Evolutionary conservation across 1,140 invertebrate genomes (phyloP), one percentile per base, ranked within the genome.

Genomic region (Zaprionus gabonicus): DNA sequence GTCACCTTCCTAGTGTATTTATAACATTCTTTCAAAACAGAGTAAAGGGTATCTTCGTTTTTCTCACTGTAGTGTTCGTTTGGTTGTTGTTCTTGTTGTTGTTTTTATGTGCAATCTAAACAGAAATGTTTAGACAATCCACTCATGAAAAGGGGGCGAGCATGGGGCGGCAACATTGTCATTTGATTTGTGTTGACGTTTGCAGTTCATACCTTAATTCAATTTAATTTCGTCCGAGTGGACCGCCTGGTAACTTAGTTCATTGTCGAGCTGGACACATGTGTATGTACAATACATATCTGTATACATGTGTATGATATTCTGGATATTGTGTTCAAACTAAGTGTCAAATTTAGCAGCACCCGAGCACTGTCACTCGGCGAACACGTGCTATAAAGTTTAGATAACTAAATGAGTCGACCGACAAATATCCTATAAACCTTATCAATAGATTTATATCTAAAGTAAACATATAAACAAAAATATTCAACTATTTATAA

Each of bases 171-270:
- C 62, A 79, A 84, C 68, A 74, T 78, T 90, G 78, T 84, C 71
- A 90, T 88, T 87, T 88, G 81, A 84, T 88, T 87, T 84, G 81
- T 75, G 84, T 81, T 84, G 78, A 87, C 83, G 83, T 71, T 87
- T 87, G 83, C 85, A 90, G 72, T 87, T 75, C 56, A 71, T 81
- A 84, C 74, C 73, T 87, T 87, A 87, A 87, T 87, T 87, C 81
- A 87, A 87, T 87, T 87, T 84, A 87, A 90, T 76, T 86, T 77
- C 66, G 51, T 38, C 44, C 31, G 36, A 64, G 10, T 27, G 41
- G 41, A 38, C 70, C 27, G 44, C 10, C 25, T 71, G 49, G 55
- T 62, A 25, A 34, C 55, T 49, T 46, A 34, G 57, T 31, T 67
- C 49, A 75, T 51, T 71, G 63, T 71, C 51, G 59, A 28, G 56